phyloP scores from a whole-genome alignment of 2,888 invertebrate species.

The Drosophila melanosoma region DNA sequence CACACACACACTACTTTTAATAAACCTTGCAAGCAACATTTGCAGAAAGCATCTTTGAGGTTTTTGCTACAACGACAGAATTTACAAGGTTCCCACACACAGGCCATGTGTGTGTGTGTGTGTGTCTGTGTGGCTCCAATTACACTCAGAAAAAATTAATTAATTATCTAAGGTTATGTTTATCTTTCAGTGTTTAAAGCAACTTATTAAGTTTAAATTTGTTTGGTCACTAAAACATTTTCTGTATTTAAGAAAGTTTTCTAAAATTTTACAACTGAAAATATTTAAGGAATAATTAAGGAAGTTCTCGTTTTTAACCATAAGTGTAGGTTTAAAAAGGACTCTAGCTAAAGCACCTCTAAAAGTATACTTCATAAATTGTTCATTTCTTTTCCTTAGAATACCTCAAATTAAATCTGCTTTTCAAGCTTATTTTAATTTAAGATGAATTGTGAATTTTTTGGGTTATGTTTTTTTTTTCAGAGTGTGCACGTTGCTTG shows the following conservation, averaged over 20 bases:
- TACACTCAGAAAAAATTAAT: not conserved
- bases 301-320: not conserved
- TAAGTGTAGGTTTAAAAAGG: not conserved
- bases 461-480: not conserved
- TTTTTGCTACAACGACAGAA: slow-evolving; percentile 51
- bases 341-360: not conserved
- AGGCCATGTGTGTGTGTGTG: not conserved
- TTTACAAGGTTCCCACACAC: slow-evolving; percentile 35
- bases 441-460: not conserved
- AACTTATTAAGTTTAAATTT: not conserved
- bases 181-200: not conserved
- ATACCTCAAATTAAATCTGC: not conserved
- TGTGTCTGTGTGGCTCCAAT: not conserved
- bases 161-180: not conserved
- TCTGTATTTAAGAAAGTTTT: not conserved
- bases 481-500: not conserved
- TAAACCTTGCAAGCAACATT: slow-evolving; percentile 62
- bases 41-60: slow-evolving; percentile 64
- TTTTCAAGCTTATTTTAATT: not conserved
- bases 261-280: too few species aligned
- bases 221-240: not conserved
- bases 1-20: slow-evolving; percentile 38
- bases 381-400: not conserved
- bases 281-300: not conserved
- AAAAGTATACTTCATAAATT: not conserved